Evolutionary conservation across 2,113 vertebrate species (phyloP), one percentile per base, ranked within the genome.

Genomic region (Hystrix cristata): DNA sequence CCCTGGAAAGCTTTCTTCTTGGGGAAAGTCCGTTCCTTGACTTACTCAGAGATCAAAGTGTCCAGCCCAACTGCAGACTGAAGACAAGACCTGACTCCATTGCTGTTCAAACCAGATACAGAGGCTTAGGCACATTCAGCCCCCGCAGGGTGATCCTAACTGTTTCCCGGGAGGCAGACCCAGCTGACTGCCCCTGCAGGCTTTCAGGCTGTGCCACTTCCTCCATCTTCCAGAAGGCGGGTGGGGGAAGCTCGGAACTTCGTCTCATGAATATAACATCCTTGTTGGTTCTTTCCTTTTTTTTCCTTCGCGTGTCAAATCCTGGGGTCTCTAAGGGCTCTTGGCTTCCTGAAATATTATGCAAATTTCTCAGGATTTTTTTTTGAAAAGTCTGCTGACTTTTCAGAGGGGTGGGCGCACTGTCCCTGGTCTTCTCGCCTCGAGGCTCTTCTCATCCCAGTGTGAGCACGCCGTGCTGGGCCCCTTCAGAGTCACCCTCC

Each of bases 21-120:
- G 48, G 90, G 64, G 46, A 85, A 95, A 80, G 27, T 31, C 18
- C 19, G 6, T 84, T 90, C 12, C 48, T 95, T 80, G 69, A 92
- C 25, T 82, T 94, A 34, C 81, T 90, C 29, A 60, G 93, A 94
- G 46, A 96, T 60, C 91, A 92, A 59, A 90, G 93, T 95, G 67
- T 88, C 85, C 48, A 90, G 46, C 12, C 62, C 6, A 74, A 31
- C 29, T 31, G 46, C 14, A 57, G 88, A 84, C 29, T 38, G 10
- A 38, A 95, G 74, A 25, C 84, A 79, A 87, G 64, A 38, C 43
- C 76, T 90, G 69, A 29, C 81, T 90, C 7, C 38, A 34, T 43
- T 76, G 48, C 46, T 94, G 14, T 81, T 83, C 64, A 95, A 76
- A 84, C 38, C 19, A 12, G 48, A 23, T 84, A 92, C n/a, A 83